Evolutionary conservation across 2,797 vertebrate species (phyloP), one percentile per base, ranked within the genome.

Genomic region (Oreochromis mossambicus): DNA sequence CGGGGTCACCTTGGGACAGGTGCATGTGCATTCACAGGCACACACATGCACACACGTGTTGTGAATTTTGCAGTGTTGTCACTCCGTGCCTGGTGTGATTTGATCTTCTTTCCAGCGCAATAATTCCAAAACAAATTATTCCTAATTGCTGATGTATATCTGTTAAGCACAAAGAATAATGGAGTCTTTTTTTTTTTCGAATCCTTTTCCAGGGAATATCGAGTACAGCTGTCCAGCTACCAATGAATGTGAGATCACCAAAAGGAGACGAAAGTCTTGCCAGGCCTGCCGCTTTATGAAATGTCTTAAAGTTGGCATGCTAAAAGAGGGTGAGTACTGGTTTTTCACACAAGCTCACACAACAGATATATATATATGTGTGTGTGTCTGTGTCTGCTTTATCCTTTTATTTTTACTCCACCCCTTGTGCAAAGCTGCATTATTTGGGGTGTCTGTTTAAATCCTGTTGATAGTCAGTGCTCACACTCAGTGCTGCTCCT

Each of bases 281-380:
- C 98, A 99, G 95, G 98, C 98, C 81, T 99, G 98, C 92, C 98
- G 98, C 94, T 99, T 99, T 95, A 99, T 99, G 98, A 99, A 99
- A 94, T 99, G 98, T 96, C 97, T 99, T 88, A 99, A 98, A 96
- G 98, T 99, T 36, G 98, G 98, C 94, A 99, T 99, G 98, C 96
- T 99, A 95, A 98, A 99, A 87, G 98, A 99, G 97, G 98, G 98
- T 99, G 95, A 97, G 97, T 24, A n/a, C 8, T 4, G 32, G n/a
- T 48, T 41, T 61, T 50, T n/a, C 19, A 63, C 58, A 63, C 10
- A 63, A 36, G 58, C 58, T 63, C 32, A 0, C 32, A n/a, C 32
- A 36, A 36, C 32, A n/a, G 2, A 17, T 41, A 75, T 63, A 38
- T 32, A 52, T 26, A 41, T 19, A 8, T 36, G 8, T 36, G 8